Conservation (phyloP, 2,113 vertebrate genomes). For the Naja naja region DNA sequence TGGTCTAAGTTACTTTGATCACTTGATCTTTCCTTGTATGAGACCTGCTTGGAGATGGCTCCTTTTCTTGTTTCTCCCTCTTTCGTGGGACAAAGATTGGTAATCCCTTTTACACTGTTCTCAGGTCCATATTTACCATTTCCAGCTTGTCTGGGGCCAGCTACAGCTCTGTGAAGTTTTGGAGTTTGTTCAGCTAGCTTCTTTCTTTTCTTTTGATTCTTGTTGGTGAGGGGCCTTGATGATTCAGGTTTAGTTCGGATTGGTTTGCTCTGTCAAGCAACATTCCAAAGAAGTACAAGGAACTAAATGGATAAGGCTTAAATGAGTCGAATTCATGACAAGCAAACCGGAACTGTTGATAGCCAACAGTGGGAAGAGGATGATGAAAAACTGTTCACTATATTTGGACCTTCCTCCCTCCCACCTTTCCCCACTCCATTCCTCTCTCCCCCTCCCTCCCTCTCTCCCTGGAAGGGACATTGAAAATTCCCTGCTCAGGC, state of each 20-base stretch:
- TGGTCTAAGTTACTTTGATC: slow-evolving; percentile 70
- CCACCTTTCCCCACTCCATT: no score
- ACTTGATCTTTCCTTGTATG: slow-evolving; percentile 66
- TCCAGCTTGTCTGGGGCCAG: slow-evolving; percentile 67
- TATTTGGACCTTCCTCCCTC: slow-evolving; percentile 61
- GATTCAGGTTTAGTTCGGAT: neutral
- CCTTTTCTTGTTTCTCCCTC: slow-evolving; percentile 5
- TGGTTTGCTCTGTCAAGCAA: slow-evolving; percentile 74
- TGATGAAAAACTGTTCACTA: slow-evolving; percentile 68
- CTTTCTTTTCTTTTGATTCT: slow-evolving; percentile 56
- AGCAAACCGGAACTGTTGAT: slow-evolving; percentile 93
- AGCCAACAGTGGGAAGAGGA: slow-evolving; percentile 59
- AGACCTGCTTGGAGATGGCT: slow-evolving; percentile 62
- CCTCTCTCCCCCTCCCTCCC: neutral
- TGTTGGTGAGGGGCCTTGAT: slow-evolving; percentile 21
- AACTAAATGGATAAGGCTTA: slow-evolving; percentile 82
- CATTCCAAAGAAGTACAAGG: slow-evolving; percentile 83
- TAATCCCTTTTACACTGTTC: slow-evolving; percentile 73
- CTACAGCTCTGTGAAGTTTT: slow-evolving; percentile 66
- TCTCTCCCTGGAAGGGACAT: slow-evolving; percentile 14
- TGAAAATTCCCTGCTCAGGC: no score
- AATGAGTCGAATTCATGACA: slow-evolving; percentile 89
- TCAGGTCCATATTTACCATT: slow-evolving; percentile 76
- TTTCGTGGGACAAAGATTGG: slow-evolving; percentile 70
- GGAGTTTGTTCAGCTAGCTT: slow-evolving; percentile 65